A percentile compares a stretch with the other conserved stretches of the same genome.
These are phyloP conservation scores for Alloplasta piceator DNA, from an alignment of 2,888 invertebrate genomes.

Conservation along the genomic window DNA sequence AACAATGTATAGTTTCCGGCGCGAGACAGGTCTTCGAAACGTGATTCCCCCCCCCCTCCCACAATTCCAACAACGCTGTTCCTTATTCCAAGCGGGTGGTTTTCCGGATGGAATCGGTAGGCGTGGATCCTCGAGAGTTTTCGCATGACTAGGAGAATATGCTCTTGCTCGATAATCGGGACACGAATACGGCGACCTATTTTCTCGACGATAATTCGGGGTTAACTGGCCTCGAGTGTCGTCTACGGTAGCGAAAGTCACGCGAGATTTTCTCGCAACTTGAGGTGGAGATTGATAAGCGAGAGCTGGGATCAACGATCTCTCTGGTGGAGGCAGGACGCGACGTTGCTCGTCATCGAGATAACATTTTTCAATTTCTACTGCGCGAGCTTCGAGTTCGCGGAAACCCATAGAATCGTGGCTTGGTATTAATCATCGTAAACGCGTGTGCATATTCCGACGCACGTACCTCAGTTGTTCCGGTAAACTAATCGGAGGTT, in stretches of 20 bases:
- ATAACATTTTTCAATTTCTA: neutral
- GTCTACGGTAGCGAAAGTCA: neutral
- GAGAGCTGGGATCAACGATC: neutral
- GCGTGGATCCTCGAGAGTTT: too few relatives aligned
- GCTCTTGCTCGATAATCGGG: too few relatives aligned
- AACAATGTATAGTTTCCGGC: too few relatives aligned
- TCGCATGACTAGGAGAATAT: too few relatives aligned
- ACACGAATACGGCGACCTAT: too few relatives aligned
- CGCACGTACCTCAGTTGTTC: constrained; percentile 6
- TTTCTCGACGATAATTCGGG: too few relatives aligned
- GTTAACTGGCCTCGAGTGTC: too few relatives aligned
- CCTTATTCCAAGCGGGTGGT: too few relatives aligned
- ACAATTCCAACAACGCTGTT: too few relatives aligned
- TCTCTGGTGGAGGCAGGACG: neutral
- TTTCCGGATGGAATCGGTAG: too few relatives aligned
- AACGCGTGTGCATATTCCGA: neutral
- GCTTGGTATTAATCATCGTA: neutral
- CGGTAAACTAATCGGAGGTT: neutral
- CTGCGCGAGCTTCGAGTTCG: neutral
- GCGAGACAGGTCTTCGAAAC: too few relatives aligned
- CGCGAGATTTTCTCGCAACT: neutral
- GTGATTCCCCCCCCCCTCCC: too few relatives aligned
- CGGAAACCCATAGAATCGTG: neutral
- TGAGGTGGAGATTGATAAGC: neutral
- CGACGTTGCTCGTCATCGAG: neutral